Base-by-base conservation (phyloP, 2,888 invertebrate genomes). In the Caenorhabditis sp. region DNA sequence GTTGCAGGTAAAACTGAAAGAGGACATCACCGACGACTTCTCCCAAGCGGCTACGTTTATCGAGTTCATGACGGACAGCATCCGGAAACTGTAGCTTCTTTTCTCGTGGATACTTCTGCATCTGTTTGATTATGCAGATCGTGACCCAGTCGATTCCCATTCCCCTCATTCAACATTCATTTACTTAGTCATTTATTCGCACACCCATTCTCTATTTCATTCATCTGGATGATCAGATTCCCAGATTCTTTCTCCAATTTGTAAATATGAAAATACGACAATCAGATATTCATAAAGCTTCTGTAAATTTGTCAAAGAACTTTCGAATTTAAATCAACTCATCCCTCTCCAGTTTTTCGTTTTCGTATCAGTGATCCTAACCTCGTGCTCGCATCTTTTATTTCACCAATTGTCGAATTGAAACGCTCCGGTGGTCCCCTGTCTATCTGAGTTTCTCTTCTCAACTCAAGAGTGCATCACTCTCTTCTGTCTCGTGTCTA, bases 1-100 rank as follows among this genome's bases (percentile, higher is more conserved):
- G 15, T 67, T 69, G 13, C 53, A 80, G 80, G 85, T 85, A 22
- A 85, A 85, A 47, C 32, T 78, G 20, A 85, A 85, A 68, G 79
- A 76, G 51, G 83, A 85, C 28, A 80, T 82, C 20, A 56, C 65
- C 6, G 68, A 82, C 28, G 77, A 77, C 32, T 81, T 81, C 35
- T 51, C 56, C 9, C 61, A 80, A 20, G 80, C 80, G 22, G 64
- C 72, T 6, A 62, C 53, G 2, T 71, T 77, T 60, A 60, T 81
- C 32, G 77, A 81, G 18, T 62, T 81, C 28, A 67, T 81, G 70
- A 71, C 77, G 28, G 81, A 81, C n/a, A 60, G 53, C 40, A 51
- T 74, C 28, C 58, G 65, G 15, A 74, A 74, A 40, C 56, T 55
- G 47, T 40, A 55, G 61, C 28, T 32, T 61, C 18, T 44, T 32